Percentiles rank a stretch among this genome's conserved stretches.
These are phyloP conservation scores for Xestia ashworthii DNA, from an alignment of 2,888 invertebrate species.

Conservation along the genomic window DNA sequence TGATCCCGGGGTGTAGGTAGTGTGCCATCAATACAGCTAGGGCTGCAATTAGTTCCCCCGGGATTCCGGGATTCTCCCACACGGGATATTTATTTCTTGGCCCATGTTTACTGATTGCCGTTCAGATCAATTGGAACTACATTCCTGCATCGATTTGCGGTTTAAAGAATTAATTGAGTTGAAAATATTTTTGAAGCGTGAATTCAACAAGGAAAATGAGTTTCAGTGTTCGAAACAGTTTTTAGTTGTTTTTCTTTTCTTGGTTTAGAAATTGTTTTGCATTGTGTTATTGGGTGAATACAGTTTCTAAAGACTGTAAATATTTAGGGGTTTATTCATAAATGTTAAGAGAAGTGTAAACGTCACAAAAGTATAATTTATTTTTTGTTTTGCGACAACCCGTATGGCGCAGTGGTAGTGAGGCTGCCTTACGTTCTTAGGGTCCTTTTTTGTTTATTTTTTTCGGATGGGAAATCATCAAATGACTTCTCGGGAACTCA, in stretches of 20 bases:
- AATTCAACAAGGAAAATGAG: constrained; percentile 33
- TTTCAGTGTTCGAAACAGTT: constrained; percentile 24
- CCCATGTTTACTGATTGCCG: constrained; percentile 81
- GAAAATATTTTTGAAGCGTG: constrained; percentile 52
- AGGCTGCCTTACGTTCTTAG: too few species aligned
- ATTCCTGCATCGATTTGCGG: constrained; percentile 70
- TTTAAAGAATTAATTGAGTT: constrained; percentile 63
- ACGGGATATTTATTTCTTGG: constrained; percentile 85
- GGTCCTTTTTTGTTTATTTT: too few species aligned
- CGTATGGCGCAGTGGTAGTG: too few species aligned
- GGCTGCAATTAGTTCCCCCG: constrained; percentile 87
- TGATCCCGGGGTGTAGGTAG: constrained; percentile 81
- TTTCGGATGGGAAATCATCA: too few species aligned
- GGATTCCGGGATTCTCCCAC: constrained; percentile 76
- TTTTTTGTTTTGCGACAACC: too few species aligned
- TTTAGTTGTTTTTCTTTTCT: background rate
- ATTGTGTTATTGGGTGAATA: background rate
- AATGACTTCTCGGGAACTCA: too few species aligned
- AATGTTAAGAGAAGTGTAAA: background rate
- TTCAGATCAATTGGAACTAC: constrained; percentile 76
- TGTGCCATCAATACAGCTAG: constrained; percentile 87
- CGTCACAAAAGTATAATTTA: background rate
- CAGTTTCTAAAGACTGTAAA: background rate
- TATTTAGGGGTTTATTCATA: background rate
- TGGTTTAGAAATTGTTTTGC: background rate